Conservation (phyloP, 2,888 invertebrate species). For the Melinopterus prodromus region DNA sequence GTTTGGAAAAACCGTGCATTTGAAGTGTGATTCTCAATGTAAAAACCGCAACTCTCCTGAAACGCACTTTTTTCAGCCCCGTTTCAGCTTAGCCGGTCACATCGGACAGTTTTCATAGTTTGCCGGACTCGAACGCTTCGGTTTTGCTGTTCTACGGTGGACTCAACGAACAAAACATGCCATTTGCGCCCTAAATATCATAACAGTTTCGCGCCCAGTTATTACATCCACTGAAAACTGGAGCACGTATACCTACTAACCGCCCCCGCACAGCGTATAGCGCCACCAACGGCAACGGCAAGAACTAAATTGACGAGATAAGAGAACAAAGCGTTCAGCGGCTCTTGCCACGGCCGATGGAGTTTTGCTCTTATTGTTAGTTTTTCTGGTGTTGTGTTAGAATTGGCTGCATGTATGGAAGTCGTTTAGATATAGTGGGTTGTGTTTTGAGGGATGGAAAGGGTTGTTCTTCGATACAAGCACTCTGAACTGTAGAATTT, state of each 20-base stretch:
- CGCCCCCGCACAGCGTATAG: not conserved
- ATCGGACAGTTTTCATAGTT: not conserved
- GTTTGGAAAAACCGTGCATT: not conserved
- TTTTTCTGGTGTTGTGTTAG: not conserved
- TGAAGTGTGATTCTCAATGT: not conserved
- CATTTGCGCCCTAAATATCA: not conserved
- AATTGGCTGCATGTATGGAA: not conserved
- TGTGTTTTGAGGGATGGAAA: no score
- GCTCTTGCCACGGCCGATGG: not conserved
- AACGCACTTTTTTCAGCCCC: not conserved
- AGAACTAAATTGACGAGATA: conserved; percentile 26
- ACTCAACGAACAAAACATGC: not conserved
- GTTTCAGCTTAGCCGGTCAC: not conserved
- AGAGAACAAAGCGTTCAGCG: conserved; percentile 6
- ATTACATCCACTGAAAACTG: not conserved
- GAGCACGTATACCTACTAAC: not conserved
- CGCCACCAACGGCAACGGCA: not conserved
- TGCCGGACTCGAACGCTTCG: not conserved
- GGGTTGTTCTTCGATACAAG: no score
- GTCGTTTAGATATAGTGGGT: not conserved
- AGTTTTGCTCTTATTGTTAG: conserved; percentile 4
- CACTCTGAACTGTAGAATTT: no score
- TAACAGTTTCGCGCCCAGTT: not conserved
- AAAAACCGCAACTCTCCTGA: not conserved
- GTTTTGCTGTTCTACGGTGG: not conserved